These are phyloP conservation scores for Notolabrus celidotus DNA, from an alignment of 2,797 vertebrate genomes.

Conservation along the genomic window DNA sequence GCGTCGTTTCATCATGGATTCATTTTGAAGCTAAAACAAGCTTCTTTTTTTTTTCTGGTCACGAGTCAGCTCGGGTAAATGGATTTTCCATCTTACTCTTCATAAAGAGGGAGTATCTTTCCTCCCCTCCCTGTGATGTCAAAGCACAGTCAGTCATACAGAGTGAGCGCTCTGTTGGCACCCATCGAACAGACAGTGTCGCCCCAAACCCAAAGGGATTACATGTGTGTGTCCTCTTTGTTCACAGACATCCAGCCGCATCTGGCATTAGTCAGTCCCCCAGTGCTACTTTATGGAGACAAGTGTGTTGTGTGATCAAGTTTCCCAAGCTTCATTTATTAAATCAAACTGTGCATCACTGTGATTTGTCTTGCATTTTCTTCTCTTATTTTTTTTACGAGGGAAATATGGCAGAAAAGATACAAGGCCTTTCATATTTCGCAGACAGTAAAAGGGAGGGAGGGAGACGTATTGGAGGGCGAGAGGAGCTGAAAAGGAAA, in stretches of 20 bases:
- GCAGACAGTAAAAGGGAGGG: constrained; percentile 38
- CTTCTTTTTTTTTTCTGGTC: constrained; percentile 48
- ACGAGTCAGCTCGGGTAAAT: constrained; percentile 80
- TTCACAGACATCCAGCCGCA: constrained; percentile 75
- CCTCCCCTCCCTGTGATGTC: constrained; percentile 75
- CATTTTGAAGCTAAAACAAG: constrained; percentile 67
- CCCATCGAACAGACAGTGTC: constrained; percentile 69
- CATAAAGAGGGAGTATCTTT: constrained; percentile 73
- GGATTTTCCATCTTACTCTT: constrained; percentile 82
- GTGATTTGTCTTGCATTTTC: constrained; percentile 61
- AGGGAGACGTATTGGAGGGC: constrained; percentile 28
- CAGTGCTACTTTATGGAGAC: constrained; percentile 70
- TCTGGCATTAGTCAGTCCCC: constrained; percentile 80
- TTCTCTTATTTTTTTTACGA: neutral
- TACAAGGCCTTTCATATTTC: constrained; percentile 43
- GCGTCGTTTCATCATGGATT: constrained; percentile 63
- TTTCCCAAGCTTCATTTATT: constrained; percentile 80
- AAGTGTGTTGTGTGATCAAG: constrained; percentile 78
- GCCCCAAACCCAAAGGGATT: constrained; percentile 75
- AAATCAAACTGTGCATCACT: constrained; percentile 72
- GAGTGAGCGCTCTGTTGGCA: constrained; percentile 76
- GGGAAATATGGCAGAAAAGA: constrained; percentile 39
- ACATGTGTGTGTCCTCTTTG: constrained; percentile 80
- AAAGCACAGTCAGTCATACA: constrained; percentile 68
- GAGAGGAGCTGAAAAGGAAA: constrained; percentile 19